Evolutionary conservation across 2,888 invertebrate genomes (phyloP).

Genomic region (Rugalucina vietnamica): DNA sequence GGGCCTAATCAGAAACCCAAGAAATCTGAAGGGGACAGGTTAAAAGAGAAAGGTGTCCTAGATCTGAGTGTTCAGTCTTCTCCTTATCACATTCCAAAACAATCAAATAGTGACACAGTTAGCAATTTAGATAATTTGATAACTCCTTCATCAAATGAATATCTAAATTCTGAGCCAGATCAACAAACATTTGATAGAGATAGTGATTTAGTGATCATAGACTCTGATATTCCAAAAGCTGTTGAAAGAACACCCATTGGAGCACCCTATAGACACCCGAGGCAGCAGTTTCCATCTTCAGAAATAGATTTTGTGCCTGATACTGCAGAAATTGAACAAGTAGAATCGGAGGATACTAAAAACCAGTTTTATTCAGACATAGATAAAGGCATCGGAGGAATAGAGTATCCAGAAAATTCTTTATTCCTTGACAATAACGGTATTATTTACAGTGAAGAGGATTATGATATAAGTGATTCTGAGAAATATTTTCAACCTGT

Average conservation of each 20-base stretch:
- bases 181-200: no score
- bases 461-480: conserved; percentile 1
- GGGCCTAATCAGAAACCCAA: conserved; percentile 13
- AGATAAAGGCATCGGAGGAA: not conserved
- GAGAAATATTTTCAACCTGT: not conserved
- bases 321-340: not conserved
- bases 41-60: conserved; percentile 39
- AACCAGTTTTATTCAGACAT: not conserved
- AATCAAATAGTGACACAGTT: not conserved
- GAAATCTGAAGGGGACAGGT: not conserved
- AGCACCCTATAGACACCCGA: not conserved
- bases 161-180: not conserved
- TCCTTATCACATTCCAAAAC: conserved; percentile 50
- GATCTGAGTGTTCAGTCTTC: conserved; percentile 47
- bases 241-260: not conserved
- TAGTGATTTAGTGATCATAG: no score
- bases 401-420: conserved; percentile 1
- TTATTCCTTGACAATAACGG: not conserved
- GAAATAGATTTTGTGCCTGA: not conserved
- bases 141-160: not conserved
- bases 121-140: not conserved
- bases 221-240: not conserved
- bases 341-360: not conserved
- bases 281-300: not conserved
- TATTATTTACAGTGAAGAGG: not conserved